Evolutionary conservation across 2,113 vertebrate genomes (phyloP), one percentile per base, ranked within the genome.

Genomic region (Panurus biarmicus): DNA sequence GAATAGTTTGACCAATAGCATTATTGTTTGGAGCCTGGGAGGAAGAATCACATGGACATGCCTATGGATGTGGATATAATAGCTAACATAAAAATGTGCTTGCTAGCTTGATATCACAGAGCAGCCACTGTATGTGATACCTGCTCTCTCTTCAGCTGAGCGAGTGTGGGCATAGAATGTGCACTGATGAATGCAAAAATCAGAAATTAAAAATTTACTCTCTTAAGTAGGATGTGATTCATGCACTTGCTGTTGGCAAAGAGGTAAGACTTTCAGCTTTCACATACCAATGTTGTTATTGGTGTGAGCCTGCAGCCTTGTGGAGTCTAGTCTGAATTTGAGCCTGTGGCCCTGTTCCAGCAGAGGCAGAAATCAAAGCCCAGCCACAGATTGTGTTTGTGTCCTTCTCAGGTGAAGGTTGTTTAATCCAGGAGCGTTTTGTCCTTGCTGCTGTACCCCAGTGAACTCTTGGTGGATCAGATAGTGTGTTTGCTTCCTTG

Each of bases 221-320:
- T 61, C 2, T 53, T 1, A 40, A 51, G 33, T 20, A 61, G 26
- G 76, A 15, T 7, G 23, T 33, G 35, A 57, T 66, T 35, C 25
- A 22, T 56, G 5, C 40, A 31, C 0, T 35, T 90, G 66, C 50
- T 5, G 0, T 35, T 66, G 50, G 47, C n/a, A 66, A 38, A 73
- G 38, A 54, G 51, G 25, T 36, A 48, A 54, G 79, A 31, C 38
- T 50, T 91, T 2, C 2, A 9, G 9, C 60, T 79, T 69, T 29
- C 25, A 7, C 45, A 1, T 26, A 11, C n/a, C 10, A 13, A 0
- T 20, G 11, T 12, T 61, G 40, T 7, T 56, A 12, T 0, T n/a
- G 50, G 40, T 72, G 78, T 65, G 26, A 80, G 20, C n/a, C 33
- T 47, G 26, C 47, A 44, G 58, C 47, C 60, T 66, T 45, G 10